Conservation (phyloP, 2,888 invertebrate species). For the Copidosoma aretas region DNA sequence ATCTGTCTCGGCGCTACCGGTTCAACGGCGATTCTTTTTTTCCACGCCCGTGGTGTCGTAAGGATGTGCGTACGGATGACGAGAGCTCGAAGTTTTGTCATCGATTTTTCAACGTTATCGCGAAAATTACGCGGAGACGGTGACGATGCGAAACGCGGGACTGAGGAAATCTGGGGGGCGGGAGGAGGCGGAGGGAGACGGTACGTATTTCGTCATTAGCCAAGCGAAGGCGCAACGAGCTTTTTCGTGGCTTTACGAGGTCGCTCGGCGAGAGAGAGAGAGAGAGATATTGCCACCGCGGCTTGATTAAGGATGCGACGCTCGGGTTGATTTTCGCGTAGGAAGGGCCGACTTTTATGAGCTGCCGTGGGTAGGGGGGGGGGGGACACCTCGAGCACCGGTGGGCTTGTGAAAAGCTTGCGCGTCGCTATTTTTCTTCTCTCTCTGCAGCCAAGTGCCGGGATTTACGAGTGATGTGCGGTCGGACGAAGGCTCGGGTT, state of each 20-base stretch:
- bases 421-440: neutral
- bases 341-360: neutral
- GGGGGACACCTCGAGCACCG: neutral
- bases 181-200: neutral
- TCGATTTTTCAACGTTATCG: no score
- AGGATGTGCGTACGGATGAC: no score
- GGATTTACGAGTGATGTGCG: no score
- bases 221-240: constrained; percentile 3
- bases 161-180: neutral
- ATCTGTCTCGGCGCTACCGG: no score
- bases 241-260: constrained; percentile 21
- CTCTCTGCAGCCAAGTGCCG: no score
- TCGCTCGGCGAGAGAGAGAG: neutral
- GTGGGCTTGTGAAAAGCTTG: neutral
- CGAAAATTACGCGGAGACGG: neutral
- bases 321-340: neutral
- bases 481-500: no score
- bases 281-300: neutral
- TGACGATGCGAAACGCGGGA: neutral
- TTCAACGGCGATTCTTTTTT: no score
- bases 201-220: constrained; percentile 9
- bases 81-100: no score
- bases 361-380: neutral
- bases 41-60: no score
- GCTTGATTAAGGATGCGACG: neutral